Conservation (phyloP, 2,888 invertebrate species). For the Drosophila rubida region DNA sequence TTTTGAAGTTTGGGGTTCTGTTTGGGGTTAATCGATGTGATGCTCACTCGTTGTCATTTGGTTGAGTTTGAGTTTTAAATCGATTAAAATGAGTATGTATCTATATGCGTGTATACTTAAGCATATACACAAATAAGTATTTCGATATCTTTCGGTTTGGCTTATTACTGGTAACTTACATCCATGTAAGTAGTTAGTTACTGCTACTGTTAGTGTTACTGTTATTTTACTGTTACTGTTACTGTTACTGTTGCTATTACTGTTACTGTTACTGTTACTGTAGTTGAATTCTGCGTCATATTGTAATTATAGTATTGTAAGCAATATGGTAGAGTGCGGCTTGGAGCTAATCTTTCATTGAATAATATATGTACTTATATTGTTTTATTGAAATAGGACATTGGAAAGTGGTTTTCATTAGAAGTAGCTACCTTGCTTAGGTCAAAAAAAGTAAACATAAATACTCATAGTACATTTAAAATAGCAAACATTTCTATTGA, state of each 20-base stretch:
- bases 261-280: constrained; percentile 56
- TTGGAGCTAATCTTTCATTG: constrained; percentile 79
- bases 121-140: constrained; percentile 24
- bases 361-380: constrained; percentile 64
- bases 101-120: constrained; percentile 22
- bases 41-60: constrained; percentile 27
- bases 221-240: constrained; percentile 11
- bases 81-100: constrained; percentile 41
- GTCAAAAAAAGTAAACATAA: constrained; percentile 38
- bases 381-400: constrained; percentile 43
- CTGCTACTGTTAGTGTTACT: constrained; percentile 9
- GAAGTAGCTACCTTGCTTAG: constrained; percentile 15
- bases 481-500: constrained; percentile 32
- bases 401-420: constrained; percentile 26
- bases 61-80: constrained; percentile 16
- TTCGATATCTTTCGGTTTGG: constrained; percentile 28
- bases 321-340: constrained; percentile 71
- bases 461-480: constrained; percentile 26
- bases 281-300: constrained; percentile 38
- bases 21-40: background rate
- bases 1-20: background rate
- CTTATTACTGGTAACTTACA: constrained; percentile 30
- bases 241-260: constrained; percentile 11
- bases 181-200: constrained; percentile 26
- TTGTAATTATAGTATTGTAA: constrained; percentile 62